Percentiles rank a stretch among this genome's conserved stretches.
Evolutionary conservation across 2,888 invertebrate genomes (phyloP).

Genomic region (Entomobrya multifasciata): DNA sequence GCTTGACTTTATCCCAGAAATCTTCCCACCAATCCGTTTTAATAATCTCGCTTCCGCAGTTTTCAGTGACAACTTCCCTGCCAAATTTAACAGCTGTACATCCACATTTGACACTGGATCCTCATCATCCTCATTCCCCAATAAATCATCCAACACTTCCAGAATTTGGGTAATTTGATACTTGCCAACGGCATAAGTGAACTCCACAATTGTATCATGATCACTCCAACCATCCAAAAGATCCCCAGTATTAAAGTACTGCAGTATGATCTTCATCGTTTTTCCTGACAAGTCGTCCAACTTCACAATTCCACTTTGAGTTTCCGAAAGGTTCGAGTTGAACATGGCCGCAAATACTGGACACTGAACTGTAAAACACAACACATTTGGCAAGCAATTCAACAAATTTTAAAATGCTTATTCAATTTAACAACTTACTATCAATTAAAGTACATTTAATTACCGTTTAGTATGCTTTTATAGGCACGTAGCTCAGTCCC

Average conservation of each 20-base stretch:
- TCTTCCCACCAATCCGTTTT: too few species aligned
- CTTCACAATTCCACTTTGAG: neutral
- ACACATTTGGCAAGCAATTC: too few species aligned
- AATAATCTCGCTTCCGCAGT: neutral
- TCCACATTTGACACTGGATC: neutral
- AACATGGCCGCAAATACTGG: neutral
- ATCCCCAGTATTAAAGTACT: neutral
- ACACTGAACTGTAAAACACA: neutral
- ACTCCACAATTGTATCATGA: neutral
- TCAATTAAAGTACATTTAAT: too few species aligned
- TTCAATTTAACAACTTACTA: too few species aligned
- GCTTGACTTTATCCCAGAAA: too few species aligned
- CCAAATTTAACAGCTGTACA: neutral
- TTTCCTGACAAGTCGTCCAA: neutral
- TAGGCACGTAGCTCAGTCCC: too few species aligned
- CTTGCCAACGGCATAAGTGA: too few species aligned
- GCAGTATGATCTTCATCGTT: neutral
- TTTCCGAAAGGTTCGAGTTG: neutral
- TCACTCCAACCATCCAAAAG: neutral
- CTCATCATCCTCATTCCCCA: neutral
- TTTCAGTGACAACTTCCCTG: neutral
- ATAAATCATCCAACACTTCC: neutral
- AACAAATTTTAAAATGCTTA: too few species aligned
- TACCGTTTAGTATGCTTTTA: too few species aligned
- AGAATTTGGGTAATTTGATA: neutral